phyloP scores from a whole-genome alignment of 64 coral and sea anemone species.

The Porites australiensis region DNA sequence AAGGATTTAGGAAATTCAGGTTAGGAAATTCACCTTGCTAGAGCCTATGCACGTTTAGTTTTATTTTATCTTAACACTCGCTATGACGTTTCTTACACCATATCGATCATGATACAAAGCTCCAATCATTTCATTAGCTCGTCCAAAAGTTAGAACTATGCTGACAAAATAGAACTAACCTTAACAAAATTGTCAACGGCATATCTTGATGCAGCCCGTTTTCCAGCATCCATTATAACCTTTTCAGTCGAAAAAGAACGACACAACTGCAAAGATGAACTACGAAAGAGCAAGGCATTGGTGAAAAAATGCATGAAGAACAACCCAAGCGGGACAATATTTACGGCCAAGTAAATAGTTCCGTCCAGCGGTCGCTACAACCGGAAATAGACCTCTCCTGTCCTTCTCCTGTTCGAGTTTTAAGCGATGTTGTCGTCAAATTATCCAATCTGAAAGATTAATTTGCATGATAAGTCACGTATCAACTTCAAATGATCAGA shows the following conservation, averaged over 20 bases:
- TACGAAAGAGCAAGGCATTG: neutral
- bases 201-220: constrained; percentile 79
- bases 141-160: too few relatives aligned
- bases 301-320: neutral
- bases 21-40: too few relatives aligned
- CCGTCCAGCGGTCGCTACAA: constrained; percentile 39
- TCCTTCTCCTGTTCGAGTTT: too few relatives aligned
- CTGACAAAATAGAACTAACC: neutral
- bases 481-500: neutral
- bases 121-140: too few relatives aligned
- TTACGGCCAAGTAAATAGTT: neutral
- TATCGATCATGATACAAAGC: too few relatives aligned
- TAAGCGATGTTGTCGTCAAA: neutral
- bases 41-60: too few relatives aligned
- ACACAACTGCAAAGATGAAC: neutral
- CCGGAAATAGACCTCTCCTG: neutral
- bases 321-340: too few relatives aligned
- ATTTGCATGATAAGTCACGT: too few relatives aligned
- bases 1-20: too few relatives aligned
- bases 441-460: neutral
- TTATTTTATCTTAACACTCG: too few relatives aligned
- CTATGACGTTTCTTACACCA: too few relatives aligned
- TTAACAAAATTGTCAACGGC: constrained; percentile 85
- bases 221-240: constrained; percentile 77
- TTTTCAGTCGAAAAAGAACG: constrained; percentile 34